These are phyloP conservation scores for Ectropis crepuscularia DNA, from an alignment of 2,888 invertebrate genomes.

Conservation along the genomic window DNA sequence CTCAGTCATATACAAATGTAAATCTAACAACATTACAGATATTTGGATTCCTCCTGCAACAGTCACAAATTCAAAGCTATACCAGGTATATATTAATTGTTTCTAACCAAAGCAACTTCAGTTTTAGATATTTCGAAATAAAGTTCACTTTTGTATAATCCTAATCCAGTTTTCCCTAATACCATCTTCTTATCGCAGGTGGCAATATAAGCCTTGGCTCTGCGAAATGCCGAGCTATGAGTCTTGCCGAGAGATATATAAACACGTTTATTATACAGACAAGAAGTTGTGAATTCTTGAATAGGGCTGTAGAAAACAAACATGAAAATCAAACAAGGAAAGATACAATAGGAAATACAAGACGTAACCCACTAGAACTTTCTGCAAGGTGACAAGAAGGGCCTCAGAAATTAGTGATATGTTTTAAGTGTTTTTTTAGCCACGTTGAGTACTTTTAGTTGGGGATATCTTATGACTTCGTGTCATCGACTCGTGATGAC, in stretches of 20 bases:
- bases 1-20: slow-evolving; percentile 38
- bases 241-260: slow-evolving; percentile 43
- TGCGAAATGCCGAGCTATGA: slow-evolving; percentile 61
- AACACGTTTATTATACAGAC: slow-evolving; percentile 55
- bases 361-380: slow-evolving; percentile 13
- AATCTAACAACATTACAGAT: slow-evolving; percentile 52
- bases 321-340: slow-evolving; percentile 42
- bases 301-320: slow-evolving; percentile 38
- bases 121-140: slow-evolving; percentile 35
- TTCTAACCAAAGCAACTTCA: slow-evolving; percentile 36
- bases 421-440: no score
- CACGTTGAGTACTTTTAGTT: no score
- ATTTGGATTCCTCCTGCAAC: slow-evolving; percentile 55
- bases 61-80: slow-evolving; percentile 58
- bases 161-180: slow-evolving; percentile 47
- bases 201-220: slow-evolving; percentile 60
- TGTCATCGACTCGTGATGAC: no score
- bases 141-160: slow-evolving; percentile 44
- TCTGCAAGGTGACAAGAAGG: background rate
- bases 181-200: slow-evolving; percentile 65
- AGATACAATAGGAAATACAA: slow-evolving; percentile 38
- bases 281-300: slow-evolving; percentile 48
- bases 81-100: slow-evolving; percentile 56
- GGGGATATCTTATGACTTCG: no score
- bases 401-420: background rate